Evolutionary conservation across 2,797 vertebrate genomes (phyloP), one percentile per base, ranked within the genome.

Genomic region (Danionella dracula): DNA sequence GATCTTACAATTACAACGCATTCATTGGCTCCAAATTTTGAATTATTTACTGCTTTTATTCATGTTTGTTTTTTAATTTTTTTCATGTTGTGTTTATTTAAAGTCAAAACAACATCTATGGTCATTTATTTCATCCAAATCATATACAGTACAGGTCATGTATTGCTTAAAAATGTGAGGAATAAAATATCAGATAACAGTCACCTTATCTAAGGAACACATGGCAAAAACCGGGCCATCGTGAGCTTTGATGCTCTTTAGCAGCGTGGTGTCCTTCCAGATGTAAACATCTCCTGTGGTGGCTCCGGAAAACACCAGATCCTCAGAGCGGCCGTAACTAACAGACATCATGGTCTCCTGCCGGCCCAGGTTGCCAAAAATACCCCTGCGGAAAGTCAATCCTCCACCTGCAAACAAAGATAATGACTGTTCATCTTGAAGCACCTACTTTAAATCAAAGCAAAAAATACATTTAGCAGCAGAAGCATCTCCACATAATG

Each of bases 281-380:
- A 98, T 92, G 83, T 92, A 99, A 73, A 99, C 93, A 46, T 99
- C 96, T 38, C 96, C 96, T 0, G 91, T 95, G 0, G 93, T 93
- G 45, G 94, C 93, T 0, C 96, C 96, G 0, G 95, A 97, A 82
- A 95, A 99, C 17, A 94, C 90, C 1, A 97, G 77, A 5, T 98
- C 96, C 78, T 99, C 96, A 0, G 90, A 76, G 0, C 92, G 87
- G 0, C 96, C 95, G 0, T 96, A 98, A 4, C 92, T 93, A 13
- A 89, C 93, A 0, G 92, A 94, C 94, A 97, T 93, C 94, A 99
- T 98, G 0, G 95, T 96, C 85, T 99, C 96, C 75, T 93, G 70
- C 75, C 92, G 94, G 6, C 91, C 94, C 13, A 85, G 79, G 45
- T 81, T 90, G 66, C 95, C 94, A 38, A 97, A 96, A 0, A 89